phyloP scores from a whole-genome alignment of 2,113 vertebrate genomes.

The Gallinago jamesoni region DNA sequence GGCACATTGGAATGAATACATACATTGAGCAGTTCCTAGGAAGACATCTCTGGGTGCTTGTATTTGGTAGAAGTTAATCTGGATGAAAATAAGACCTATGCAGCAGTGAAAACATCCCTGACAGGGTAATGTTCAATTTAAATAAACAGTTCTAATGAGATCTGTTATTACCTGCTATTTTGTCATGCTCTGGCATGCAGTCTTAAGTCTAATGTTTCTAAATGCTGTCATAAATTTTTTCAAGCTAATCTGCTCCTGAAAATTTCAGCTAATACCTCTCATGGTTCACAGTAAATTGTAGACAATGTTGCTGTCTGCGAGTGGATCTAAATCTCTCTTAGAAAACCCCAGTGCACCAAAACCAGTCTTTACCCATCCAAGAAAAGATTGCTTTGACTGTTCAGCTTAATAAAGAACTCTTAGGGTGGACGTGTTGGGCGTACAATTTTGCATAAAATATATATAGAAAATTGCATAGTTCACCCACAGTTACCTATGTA shows the following conservation, averaged over 20 bases:
- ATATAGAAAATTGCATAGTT: background rate
- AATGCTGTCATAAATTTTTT: constrained; percentile 74
- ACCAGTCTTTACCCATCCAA: background rate
- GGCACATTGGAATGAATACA: background rate
- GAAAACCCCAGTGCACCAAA: background rate
- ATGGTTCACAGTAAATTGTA: constrained; percentile 24
- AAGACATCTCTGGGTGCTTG: background rate
- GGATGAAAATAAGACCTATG: constrained; percentile 33
- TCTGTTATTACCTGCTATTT: constrained; percentile 74
- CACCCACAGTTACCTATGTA: background rate
- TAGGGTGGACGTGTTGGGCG: background rate
- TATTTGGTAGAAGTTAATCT: constrained; percentile 45
- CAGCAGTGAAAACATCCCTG: constrained; percentile 67
- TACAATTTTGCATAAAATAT: background rate
- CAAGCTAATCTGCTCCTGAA: constrained; percentile 64
- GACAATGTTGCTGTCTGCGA: background rate
- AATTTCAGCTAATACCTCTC: constrained; percentile 59
- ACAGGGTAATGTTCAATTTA: constrained; percentile 75
- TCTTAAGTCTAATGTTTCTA: constrained; percentile 61
- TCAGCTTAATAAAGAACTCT: background rate
- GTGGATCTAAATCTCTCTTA: constrained; percentile 19
- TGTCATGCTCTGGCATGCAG: constrained; percentile 69
- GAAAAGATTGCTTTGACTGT: background rate
- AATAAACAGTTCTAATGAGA: constrained; percentile 78
- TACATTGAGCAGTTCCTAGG: background rate